Evolutionary conservation across 2,797 vertebrate genomes (phyloP), one percentile per base, ranked within the genome.

Genomic region (Fundulus diaphanus): DNA sequence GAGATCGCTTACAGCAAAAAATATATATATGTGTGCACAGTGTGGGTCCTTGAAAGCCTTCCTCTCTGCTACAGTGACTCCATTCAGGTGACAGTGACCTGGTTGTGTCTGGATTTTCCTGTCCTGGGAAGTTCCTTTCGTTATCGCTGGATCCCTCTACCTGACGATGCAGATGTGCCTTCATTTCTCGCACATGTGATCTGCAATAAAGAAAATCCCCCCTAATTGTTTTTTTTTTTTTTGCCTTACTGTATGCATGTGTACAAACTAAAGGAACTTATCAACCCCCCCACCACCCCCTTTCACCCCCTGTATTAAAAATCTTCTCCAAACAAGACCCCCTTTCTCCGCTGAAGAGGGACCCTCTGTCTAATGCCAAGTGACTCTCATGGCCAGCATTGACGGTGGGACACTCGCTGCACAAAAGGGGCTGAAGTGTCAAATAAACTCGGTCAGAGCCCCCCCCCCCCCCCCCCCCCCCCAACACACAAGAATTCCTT

Each of bases 281-380:
- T 37, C 37, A 74, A 92, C 27, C 76, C 44, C 70, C 49, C 49
- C 1, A 6, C 20, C 20, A 18, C 74, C 80, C 54, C 79, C 92
- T 3, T 87, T 91, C 90, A 91, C 89, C 86, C 93, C 89, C 92
- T 93, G 92, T 92, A 93, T 96, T 95, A 96, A 96, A 96, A 96
- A 96, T 95, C 78, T 94, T 96, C 94, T 96, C 93, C 89, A 95
- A 96, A 98, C 97, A 98, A 98, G 95, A 96, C 95, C 91, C 94
- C 94, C 96, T 96, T 97, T 98, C 96, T 98, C 95, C 93, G 90
- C 95, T 97, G 95, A 96, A 98, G 97, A 98, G 97, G 97, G 96
- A 97, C 96, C 96, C 95, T 97, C 96, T 98, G 96, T 96, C 97
- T 95, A 93, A 93, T 92, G 96, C 96, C 96, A 95, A 97, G 96